Conservation (phyloP, 2,888 invertebrate species). For the Ophion slaviceki region DNA sequence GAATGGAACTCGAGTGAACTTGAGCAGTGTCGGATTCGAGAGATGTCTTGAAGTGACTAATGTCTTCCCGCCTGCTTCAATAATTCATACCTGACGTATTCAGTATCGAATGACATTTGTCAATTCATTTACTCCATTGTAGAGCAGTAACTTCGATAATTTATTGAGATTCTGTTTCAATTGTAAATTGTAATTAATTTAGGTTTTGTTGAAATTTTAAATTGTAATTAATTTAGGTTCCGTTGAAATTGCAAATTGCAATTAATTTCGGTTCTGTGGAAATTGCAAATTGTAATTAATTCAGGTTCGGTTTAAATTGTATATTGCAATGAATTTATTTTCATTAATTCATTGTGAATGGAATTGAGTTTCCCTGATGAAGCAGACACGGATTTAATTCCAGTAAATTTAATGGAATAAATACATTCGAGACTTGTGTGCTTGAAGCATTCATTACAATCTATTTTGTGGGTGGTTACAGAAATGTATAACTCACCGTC, state of each 20-base stretch:
- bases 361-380: no score
- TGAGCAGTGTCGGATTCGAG: background rate
- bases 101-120: background rate
- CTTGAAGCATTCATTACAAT: no score
- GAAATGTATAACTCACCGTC: conserved; percentile 76
- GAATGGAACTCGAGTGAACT: conserved; percentile 25
- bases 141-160: background rate
- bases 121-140: background rate
- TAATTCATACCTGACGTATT: background rate
- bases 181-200: background rate
- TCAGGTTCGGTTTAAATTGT: no score
- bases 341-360: no score
- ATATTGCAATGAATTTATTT: no score
- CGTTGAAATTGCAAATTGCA: no score
- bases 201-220: background rate
- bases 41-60: background rate
- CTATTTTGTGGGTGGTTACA: background rate
- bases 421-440: background rate
- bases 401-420: background rate
- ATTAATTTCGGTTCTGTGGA: no score
- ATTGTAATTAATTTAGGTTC: background rate
- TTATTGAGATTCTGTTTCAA: background rate
- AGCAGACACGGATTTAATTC: no score
- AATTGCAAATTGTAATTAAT: no score
- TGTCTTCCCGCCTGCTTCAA: background rate